Evolutionary conservation across 2,797 vertebrate species (phyloP), one percentile per base, ranked within the genome.

Genomic region (Coregonus suidteri): DNA sequence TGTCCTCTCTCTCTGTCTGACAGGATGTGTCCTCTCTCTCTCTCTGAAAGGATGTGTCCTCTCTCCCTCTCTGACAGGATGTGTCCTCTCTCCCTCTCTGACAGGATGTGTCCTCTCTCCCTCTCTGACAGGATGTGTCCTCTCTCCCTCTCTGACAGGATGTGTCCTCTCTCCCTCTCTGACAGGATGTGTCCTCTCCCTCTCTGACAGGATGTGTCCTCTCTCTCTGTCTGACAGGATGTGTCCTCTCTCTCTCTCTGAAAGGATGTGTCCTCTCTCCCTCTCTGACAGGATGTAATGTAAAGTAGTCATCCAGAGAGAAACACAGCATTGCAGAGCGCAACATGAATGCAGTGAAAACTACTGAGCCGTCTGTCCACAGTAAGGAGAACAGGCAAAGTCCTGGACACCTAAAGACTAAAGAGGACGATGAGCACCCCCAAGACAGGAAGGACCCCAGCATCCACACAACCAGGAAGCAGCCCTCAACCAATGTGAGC

Each of bases 341-440:
- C 83, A 93, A 90, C 86, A 95, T 95, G 95, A 95, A 90, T 79
- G 88, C 91, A 82, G 90, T 83, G 85, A 89, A 87, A 90, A 82
- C 80, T 83, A 87, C 86, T 15, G 88, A 93, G 87, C 86, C 88
- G 47, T 6, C 7, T 77, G 73, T 25, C 0, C 82, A 73, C 64
- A 77, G 81, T 79, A 80, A 75, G 71, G 86, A 79, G 77, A 76
- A 89, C 25, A 73, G 78, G 74, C 88, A 35, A 78, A 4, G 77
- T 75, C 84, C 82, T 16, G 89, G 85, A 79, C 93, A 85, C 84
- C 91, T 87, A 72, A 85, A 87, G 82, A 35, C 82, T 80, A 15
- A 75, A 73, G 79, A 75, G 81, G 2, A 83, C 89, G 84, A 82
- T 71, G 85, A 80, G 83, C 84, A 84, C 16, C 64, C 74, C 2